Evolutionary conservation across 2,113 vertebrate species (phyloP).

Genomic region (Ageneiosus marmoratus): DNA sequence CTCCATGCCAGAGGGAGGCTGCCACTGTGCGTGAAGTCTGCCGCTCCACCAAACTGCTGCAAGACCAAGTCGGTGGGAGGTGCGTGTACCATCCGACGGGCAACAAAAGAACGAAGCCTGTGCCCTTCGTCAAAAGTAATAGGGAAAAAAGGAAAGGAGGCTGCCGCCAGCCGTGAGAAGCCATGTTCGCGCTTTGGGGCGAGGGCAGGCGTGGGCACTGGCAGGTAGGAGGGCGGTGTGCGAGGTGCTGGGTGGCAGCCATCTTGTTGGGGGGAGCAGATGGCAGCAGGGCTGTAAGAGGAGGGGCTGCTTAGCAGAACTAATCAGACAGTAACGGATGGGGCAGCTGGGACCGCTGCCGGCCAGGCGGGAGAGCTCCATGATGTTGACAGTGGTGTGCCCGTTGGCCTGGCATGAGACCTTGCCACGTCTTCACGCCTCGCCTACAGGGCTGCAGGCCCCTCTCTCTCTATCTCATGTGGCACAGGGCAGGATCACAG

Average conservation of each 20-base stretch:
- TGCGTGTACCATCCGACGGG: conserved; percentile 97
- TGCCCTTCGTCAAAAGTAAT: conserved; percentile 84
- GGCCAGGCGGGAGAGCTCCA: conserved; percentile 85
- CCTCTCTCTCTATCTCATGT: conserved; percentile 54
- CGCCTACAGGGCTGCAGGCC: conserved; percentile 66
- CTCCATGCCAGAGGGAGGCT: conserved; percentile 95
- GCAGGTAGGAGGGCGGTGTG: conserved; percentile 82
- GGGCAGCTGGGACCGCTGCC: conserved; percentile 98
- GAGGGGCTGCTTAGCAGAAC: conserved; percentile 99
- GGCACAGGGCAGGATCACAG: conserved; percentile 33
- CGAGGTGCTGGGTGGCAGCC: conserved; percentile 88
- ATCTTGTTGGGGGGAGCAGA: conserved; percentile 98
- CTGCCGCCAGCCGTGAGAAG: conserved; percentile 83
- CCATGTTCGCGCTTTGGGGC: conserved; percentile 89
- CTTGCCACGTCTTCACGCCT: conserved; percentile 83
- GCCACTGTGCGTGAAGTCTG: conserved; percentile 91
- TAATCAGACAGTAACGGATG: conserved; percentile 99
- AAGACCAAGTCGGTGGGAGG: conserved; percentile 96
- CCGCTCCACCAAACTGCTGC: conserved; percentile 98
- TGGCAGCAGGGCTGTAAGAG: conserved; percentile 97
- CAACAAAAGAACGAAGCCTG: conserved; percentile 95
- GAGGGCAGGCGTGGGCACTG: conserved; percentile 60
- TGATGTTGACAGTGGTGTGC: conserved; percentile 98
- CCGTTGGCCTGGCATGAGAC: conserved; percentile 85
- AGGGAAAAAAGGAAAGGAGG: conserved; percentile 76